Evolutionary conservation across 1,140 invertebrate species (phyloP), one percentile per base, ranked within the genome.

Genomic region (Drosophila ogumai): DNA sequence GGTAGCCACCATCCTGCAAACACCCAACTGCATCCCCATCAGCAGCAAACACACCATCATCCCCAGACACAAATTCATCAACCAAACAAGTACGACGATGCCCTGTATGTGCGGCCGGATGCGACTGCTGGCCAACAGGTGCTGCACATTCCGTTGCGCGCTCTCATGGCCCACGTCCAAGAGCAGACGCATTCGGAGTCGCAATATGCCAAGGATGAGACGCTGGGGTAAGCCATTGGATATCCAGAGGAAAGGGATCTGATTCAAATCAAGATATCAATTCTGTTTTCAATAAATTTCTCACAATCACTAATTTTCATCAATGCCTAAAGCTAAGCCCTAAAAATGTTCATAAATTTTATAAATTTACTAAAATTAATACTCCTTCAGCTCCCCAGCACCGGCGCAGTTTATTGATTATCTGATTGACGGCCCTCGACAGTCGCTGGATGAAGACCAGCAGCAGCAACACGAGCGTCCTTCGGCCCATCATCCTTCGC

Each of bases 401-500:
- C 80, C 87, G 0, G 52, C 81, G 1, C 81, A 90, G 31, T 90
- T 75, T 19, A 87, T 92, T 13, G 91, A 92, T 28, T 92, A 92
- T 28, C 66, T 91, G 32, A 86, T 92, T 32, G 91, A 92, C 38
- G 91, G 86, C 3, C 91, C 91, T 1, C 72, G 82, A 6, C 91
- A 92, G 52, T 91, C 91, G 3, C 50, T 92, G 38, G 91, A 92
- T 0, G 91, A 92, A 17, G 91, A 92, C 10, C 77, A 68, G 10
- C 64, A 46, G 0, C 36, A 28, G 7, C 72, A 59, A 52, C 49
- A 55, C 12, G 63, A 65, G 5, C 78, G 60, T 15, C 72, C 44
- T 28, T 32, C 19, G 34, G 32, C 61, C 6, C 81, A 41, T 15
- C 68, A 57, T 12, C 43, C 69, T 12, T 15, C 52, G 8, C 81